phyloP scores from a whole-genome alignment of 2,797 vertebrate species.

The Fistularia commersonii region DNA sequence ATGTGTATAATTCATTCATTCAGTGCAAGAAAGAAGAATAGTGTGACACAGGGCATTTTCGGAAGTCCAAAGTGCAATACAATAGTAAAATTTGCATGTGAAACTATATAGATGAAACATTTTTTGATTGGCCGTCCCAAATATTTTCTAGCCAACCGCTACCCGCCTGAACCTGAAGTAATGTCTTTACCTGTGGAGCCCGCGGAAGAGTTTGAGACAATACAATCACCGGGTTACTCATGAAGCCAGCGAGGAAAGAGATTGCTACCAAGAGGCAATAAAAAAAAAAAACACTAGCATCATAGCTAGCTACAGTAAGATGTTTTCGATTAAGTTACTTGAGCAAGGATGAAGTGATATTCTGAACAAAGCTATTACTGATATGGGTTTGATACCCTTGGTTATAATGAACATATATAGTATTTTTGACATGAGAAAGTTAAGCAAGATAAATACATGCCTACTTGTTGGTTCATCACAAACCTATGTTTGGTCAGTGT shows the following conservation, averaged over 20 bases:
- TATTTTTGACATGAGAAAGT: constrained; percentile 58
- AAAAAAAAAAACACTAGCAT: constrained; percentile 71
- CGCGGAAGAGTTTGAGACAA: constrained; percentile 86
- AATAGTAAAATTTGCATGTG: constrained; percentile 69
- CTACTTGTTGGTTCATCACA: constrained; percentile 52
- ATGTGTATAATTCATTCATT: constrained; percentile 11
- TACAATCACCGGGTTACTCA: constrained; percentile 74
- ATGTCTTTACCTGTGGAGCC: constrained; percentile 87
- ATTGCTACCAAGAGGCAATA: constrained; percentile 78
- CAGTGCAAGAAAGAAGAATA: constrained; percentile 20
- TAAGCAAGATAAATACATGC: constrained; percentile 48
- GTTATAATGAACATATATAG: constrained; percentile 65
- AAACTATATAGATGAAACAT: constrained; percentile 73
- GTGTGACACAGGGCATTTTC: constrained; percentile 43
- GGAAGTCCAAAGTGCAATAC: constrained; percentile 59
- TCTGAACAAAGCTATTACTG: constrained; percentile 51
- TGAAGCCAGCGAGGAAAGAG: constrained; percentile 86
- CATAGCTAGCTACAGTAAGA: constrained; percentile 63
- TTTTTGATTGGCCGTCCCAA: constrained; percentile 88
- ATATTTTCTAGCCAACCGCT: constrained; percentile 88
- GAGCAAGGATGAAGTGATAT: constrained; percentile 45
- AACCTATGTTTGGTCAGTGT: constrained; percentile 72
- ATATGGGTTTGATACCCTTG: constrained; percentile 72
- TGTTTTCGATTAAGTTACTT: constrained; percentile 32
- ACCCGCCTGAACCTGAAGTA: constrained; percentile 88